phyloP scores from a whole-genome alignment of 2,113 vertebrate genomes.

The Eira barbara region DNA sequence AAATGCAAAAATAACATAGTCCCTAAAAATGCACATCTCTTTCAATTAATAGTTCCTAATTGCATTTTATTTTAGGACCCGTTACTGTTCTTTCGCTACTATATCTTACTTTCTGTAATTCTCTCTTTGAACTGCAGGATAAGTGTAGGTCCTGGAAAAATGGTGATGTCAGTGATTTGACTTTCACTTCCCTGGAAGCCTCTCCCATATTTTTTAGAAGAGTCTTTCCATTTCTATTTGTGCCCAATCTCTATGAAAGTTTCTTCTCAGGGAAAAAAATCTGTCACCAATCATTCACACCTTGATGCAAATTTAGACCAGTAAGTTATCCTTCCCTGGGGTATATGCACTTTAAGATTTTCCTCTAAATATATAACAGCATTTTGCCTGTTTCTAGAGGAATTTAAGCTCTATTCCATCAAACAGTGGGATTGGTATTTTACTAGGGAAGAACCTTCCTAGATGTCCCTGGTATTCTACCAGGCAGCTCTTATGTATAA shows the following conservation, averaged over 20 bases:
- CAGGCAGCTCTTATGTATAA: background rate
- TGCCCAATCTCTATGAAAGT: background rate
- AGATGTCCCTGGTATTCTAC: background rate
- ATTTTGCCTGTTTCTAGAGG: slow-evolving; percentile 37
- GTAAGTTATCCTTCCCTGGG: background rate
- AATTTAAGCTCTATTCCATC: background rate
- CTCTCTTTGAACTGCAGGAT: slow-evolving; percentile 36
- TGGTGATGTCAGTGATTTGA: slow-evolving; percentile 40
- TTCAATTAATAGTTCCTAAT: background rate
- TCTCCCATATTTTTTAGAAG: slow-evolving; percentile 29
- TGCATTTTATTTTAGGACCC: slow-evolving; percentile 5
- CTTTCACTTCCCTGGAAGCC: slow-evolving; percentile 37
- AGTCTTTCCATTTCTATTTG: slow-evolving; percentile 44
- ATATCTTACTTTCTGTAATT: slow-evolving; percentile 38
- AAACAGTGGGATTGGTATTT: background rate
- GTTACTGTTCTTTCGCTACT: slow-evolving; percentile 30
- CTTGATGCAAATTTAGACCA: slow-evolving; percentile 51
- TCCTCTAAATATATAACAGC: background rate
- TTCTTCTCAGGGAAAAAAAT: slow-evolving; percentile 54
- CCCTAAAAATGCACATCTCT: slow-evolving; percentile 8
- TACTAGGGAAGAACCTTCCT: background rate
- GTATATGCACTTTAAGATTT: slow-evolving; percentile 30
- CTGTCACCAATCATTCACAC: slow-evolving; percentile 62
- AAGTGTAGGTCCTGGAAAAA: slow-evolving; percentile 52
- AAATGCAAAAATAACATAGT: slow-evolving; percentile 3